phyloP scores from a whole-genome alignment of 2,113 vertebrate genomes.

The Bufo bufo region DNA sequence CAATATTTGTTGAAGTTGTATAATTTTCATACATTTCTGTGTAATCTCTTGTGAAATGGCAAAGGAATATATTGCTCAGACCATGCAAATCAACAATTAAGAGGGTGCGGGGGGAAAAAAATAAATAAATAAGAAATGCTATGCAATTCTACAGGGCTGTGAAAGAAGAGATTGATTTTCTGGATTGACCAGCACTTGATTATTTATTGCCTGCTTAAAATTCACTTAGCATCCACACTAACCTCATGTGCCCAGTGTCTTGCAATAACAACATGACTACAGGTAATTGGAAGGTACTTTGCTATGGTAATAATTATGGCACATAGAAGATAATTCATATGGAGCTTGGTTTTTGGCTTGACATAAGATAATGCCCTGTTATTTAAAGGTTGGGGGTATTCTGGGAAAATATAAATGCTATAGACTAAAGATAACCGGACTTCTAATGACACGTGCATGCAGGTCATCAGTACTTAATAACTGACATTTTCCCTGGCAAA shows the following conservation, averaged over 20 bases:
- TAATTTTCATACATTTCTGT: too few relatives aligned
- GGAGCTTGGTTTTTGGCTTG: background rate
- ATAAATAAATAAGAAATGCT: background rate
- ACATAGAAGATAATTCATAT: background rate
- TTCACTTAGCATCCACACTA: constrained; percentile 51
- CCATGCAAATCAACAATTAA: constrained; percentile 38
- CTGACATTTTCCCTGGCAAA: constrained; percentile 41
- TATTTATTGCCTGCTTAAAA: constrained; percentile 50
- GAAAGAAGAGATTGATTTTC: constrained; percentile 43
- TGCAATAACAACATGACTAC: constrained; percentile 24
- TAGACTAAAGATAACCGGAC: constrained; percentile 17
- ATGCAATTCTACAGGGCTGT: background rate
- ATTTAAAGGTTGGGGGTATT: constrained; percentile 27
- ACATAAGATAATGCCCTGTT: constrained; percentile 3
- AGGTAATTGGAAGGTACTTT: constrained; percentile 34
- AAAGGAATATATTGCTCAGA: constrained; percentile 5
- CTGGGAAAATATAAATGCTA: constrained; percentile 34
- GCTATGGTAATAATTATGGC: constrained; percentile 25
- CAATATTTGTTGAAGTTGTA: too few relatives aligned
- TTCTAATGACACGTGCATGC: background rate
- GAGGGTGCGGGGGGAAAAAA: background rate
- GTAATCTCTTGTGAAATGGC: background rate
- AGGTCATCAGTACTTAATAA: constrained; percentile 20
- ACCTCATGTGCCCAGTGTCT: constrained; percentile 31
- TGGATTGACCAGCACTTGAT: constrained; percentile 28